phyloP scores from a whole-genome alignment of 1,140 invertebrate species.

The Diachasmimorpha longicaudata region DNA sequence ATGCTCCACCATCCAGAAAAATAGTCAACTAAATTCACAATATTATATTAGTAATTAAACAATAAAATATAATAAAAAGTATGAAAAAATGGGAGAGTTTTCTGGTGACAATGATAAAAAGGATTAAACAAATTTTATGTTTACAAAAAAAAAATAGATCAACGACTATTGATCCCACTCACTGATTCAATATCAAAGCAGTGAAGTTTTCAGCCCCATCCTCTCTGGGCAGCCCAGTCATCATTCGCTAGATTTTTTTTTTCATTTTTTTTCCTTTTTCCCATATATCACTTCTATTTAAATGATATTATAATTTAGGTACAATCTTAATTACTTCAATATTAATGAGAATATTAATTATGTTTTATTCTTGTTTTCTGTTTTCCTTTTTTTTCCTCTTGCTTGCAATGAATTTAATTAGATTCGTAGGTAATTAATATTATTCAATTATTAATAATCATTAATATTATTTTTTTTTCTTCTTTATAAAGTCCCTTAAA shows the following conservation, averaged over 20 bases:
- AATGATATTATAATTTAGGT: slow-evolving; percentile 63
- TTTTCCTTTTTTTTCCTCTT: slow-evolving; percentile 48
- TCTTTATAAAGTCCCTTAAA: slow-evolving; percentile 64
- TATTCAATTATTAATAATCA: slow-evolving; percentile 48
- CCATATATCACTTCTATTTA: slow-evolving; percentile 59
- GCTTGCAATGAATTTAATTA: slow-evolving; percentile 59
- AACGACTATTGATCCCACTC: neutral
- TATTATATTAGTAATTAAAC: slow-evolving; percentile 7
- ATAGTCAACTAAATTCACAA: slow-evolving; percentile 8
- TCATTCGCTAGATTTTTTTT: slow-evolving; percentile 34
- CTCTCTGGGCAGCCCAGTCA: slow-evolving; percentile 57
- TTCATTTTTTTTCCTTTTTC: slow-evolving; percentile 33
- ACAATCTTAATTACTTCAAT: slow-evolving; percentile 64
- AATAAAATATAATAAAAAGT: slow-evolving; percentile 1
- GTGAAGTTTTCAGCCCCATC: slow-evolving; percentile 32
- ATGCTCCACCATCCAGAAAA: neutral
- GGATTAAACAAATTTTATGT: neutral
- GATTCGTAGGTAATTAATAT: slow-evolving; percentile 56
- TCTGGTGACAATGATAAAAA: neutral
- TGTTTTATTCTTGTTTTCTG: slow-evolving; percentile 44
- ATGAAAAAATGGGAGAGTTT: neutral
- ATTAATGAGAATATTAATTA: slow-evolving; percentile 65
- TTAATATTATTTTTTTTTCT: slow-evolving; percentile 52
- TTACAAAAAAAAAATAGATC: neutral
- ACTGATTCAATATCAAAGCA: neutral